Evolutionary conservation across 2,888 invertebrate genomes (phyloP).

Genomic region (Ectobius pallidus): DNA sequence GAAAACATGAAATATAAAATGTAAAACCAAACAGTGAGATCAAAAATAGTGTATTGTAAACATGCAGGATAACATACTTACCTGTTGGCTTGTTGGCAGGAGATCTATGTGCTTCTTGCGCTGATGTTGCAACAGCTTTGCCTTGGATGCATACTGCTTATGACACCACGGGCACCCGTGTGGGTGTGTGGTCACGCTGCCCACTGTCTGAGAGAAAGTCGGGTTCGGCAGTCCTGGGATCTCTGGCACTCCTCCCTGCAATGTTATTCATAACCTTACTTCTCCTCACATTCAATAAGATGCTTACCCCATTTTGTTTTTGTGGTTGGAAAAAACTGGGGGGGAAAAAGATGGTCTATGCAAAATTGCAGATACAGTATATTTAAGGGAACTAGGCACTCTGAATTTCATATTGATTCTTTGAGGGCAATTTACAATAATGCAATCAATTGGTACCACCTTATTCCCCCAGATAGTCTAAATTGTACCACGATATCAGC

Average conservation of each 20-base stretch:
- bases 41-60: too few species aligned
- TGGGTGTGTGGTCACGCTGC: constrained; percentile 71
- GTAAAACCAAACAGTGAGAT: too few species aligned
- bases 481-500: too few species aligned
- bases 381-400: too few species aligned
- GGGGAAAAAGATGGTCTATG: neutral
- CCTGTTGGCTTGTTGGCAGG: constrained; percentile 36
- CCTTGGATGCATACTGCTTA: constrained; percentile 84
- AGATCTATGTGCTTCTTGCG: constrained; percentile 62
- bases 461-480: too few species aligned
- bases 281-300: neutral
- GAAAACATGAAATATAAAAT: too few species aligned
- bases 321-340: neutral
- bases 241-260: constrained; percentile 47
- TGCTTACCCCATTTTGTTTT: neutral
- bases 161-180: constrained; percentile 81
- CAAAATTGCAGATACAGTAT: too few species aligned
- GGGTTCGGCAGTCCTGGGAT: constrained; percentile 62
- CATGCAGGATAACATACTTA: too few species aligned
- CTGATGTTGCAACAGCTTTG: constrained; percentile 66
- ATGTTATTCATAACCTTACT: neutral
- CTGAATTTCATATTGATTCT: too few species aligned
- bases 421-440: too few species aligned
- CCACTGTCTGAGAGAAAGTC: constrained; percentile 72
- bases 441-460: too few species aligned